These are phyloP conservation scores for Brachionus asplanchnoidis DNA, from an alignment of 1,140 invertebrate species.

Conservation along the genomic window DNA sequence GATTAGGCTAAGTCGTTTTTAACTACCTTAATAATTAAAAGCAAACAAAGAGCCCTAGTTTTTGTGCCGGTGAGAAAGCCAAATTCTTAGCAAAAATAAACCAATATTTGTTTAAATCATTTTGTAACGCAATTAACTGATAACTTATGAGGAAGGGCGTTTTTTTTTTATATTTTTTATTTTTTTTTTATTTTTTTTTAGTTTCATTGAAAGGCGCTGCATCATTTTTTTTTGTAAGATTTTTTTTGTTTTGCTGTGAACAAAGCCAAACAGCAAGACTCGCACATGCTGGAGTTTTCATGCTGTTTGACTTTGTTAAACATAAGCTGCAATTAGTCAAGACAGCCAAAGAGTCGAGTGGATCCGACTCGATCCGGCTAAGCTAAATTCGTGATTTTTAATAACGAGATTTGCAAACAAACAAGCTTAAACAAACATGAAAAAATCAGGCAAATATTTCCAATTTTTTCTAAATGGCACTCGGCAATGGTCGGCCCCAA, in stretches of 20 bases:
- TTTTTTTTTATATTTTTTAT: not conserved
- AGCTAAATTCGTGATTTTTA: constrained; percentile 22
- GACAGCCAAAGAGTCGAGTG: not conserved
- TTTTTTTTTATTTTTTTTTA: no score
- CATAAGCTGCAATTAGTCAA: constrained; percentile 17
- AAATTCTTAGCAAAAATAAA: not conserved
- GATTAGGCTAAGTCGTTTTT: not conserved
- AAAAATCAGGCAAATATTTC: constrained; percentile 7
- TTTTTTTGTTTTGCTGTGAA: not conserved
- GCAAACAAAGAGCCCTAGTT: not conserved
- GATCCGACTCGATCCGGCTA: not conserved
- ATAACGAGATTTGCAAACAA: constrained; percentile 33
- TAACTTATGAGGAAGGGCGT: not conserved
- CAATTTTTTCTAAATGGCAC: not conserved
- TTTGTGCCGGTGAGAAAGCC: not conserved
- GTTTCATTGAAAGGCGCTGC: not conserved
- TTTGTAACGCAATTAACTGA: constrained; percentile 1
- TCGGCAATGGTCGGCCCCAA: not conserved
- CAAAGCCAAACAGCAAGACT: not conserved
- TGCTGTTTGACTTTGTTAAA: constrained; percentile 30
- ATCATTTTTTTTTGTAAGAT: not conserved
- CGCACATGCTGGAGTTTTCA: constrained; percentile 20
- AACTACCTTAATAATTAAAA: constrained; percentile 19
- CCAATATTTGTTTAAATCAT: constrained; percentile 20
- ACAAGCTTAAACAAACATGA: constrained; percentile 31